Base-by-base conservation (phyloP, 2,797 vertebrate genomes). In the Lycodopsis pacificus region DNA sequence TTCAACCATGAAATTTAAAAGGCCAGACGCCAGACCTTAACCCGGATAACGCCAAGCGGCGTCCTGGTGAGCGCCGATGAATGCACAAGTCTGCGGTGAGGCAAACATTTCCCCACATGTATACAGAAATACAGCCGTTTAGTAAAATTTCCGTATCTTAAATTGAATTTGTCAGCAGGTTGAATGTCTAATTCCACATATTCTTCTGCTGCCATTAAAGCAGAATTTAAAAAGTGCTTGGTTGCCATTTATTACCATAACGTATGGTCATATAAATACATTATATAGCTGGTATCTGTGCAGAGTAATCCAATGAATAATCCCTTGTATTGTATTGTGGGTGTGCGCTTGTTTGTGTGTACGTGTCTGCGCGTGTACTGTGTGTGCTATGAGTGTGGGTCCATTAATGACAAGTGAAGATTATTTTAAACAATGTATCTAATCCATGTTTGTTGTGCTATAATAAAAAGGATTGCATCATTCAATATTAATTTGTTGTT, bases 1-100 rank as follows among this genome's bases (percentile, higher is more conserved):
- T 92, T 93, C 91, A 93, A 91, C 73, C 88, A 90, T 94, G 92
- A 93, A 84, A 91, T 91, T 69, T 93, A 86, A 90, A 89, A 86
- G 88, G 79, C 89, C 87, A 91, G 90, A 92, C 92, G 73, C 34
- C 82, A 92, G 85, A 89, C 85, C 85, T 82, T 77, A 87, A 88
- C 82, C 88, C 72, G 54, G 71, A 76, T 61, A 58, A 56, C 65
- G 67, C 81, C 84, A 86, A 90, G 85, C 64, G 76, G 74, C 49
- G 42, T 83, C 76, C 76, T 53, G 77, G 79, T 73, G 81, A 30
- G 80, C 49, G 84, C 36, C 77, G 78, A 82, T 77, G 57, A 71
- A 76, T 73, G 84, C 64, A 34, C 63, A 10, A 17, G 57, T 48
- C 51, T 48, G 59, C 12, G 27, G 2, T 5, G n/a, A 78, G 46